phyloP scores from a whole-genome alignment of 2,888 invertebrate species.

The Geotrupes spiniger region DNA sequence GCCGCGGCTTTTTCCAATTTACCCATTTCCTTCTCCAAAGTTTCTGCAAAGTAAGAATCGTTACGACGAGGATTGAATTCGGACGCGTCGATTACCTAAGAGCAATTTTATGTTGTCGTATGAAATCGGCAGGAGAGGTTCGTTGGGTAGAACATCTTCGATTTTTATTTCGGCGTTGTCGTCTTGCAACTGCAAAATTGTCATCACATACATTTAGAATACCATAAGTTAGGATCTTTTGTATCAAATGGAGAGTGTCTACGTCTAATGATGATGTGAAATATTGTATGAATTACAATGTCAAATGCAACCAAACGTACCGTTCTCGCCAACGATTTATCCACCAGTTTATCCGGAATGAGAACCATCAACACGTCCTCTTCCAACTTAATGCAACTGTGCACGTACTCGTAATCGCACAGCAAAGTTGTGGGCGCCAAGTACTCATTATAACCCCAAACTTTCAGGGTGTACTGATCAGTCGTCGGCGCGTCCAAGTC shows the following conservation, averaged over 20 bases:
- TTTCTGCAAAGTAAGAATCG: constrained; percentile 56
- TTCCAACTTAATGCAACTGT: constrained; percentile 89
- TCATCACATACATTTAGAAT: too few species aligned
- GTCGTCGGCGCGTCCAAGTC: constrained; percentile 63
- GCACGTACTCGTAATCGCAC: constrained; percentile 89
- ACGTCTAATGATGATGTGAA: too few species aligned
- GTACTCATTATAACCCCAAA: constrained; percentile 87
- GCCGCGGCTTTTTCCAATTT: constrained; percentile 67
- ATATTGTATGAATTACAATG: too few species aligned
- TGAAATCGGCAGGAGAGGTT: constrained; percentile 66
- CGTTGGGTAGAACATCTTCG: constrained; percentile 77
- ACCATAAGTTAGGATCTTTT: too few species aligned
- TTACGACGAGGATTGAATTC: too few species aligned
- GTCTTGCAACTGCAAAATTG: constrained; percentile 65
- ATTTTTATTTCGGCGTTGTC: constrained; percentile 72
- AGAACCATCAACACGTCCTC: constrained; percentile 75
- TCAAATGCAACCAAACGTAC: constrained; percentile 48
- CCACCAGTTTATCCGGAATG: constrained; percentile 64
- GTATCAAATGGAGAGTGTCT: too few species aligned
- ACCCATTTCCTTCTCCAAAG: constrained; percentile 77
- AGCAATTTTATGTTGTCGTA: constrained; percentile 83
- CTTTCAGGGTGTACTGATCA: constrained; percentile 63
- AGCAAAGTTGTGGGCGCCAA: constrained; percentile 78
- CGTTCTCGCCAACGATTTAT: constrained; percentile 72
- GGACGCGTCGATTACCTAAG: constrained; percentile 66